Percentiles rank a stretch among this genome's conserved stretches.
Conservation (phyloP, 2,888 invertebrate genomes). For the Cyclophora albipunctata region DNA sequence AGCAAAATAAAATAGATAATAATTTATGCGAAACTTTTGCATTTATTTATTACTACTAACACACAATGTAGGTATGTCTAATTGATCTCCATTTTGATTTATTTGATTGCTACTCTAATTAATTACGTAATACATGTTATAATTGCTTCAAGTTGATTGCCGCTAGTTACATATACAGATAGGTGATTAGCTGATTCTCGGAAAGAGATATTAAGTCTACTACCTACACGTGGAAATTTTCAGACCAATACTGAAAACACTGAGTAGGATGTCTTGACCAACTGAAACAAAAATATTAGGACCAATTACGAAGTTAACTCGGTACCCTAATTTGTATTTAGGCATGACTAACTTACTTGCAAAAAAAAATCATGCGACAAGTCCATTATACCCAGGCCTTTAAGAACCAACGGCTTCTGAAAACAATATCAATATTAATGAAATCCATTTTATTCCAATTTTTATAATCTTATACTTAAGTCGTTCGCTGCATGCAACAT, state of each 20-base stretch:
- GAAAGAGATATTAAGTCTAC: not conserved
- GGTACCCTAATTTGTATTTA: not conserved
- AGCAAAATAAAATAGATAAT: too few relatives aligned
- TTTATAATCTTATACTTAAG: not conserved
- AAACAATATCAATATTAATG: not conserved
- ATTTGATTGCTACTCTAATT: too few relatives aligned
- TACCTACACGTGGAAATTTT: constrained; percentile 1
- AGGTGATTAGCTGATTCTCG: too few relatives aligned
- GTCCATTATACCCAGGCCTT: constrained; percentile 30
- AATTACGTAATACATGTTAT: too few relatives aligned
- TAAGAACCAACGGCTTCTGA: constrained; percentile 36
- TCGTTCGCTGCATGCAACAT: too few relatives aligned
- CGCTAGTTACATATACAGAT: too few relatives aligned
- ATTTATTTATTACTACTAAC: too few relatives aligned
- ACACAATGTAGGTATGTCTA: too few relatives aligned
- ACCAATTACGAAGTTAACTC: too few relatives aligned
- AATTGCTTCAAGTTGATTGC: too few relatives aligned
- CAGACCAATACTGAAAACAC: constrained; percentile 42
- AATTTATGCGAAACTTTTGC: too few relatives aligned
- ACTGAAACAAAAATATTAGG: constrained; percentile 20
- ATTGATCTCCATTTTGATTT: too few relatives aligned
- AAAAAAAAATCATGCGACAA: constrained; percentile 37
- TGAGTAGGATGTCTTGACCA: constrained; percentile 36
- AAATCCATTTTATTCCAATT: constrained; percentile 1
- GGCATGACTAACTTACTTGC: constrained; percentile 10